Percentiles rank a stretch among this genome's conserved stretches.
These are phyloP conservation scores for Archaeoteleia sp. DNA, from an alignment of 2,888 invertebrate species.

Conservation along the genomic window DNA sequence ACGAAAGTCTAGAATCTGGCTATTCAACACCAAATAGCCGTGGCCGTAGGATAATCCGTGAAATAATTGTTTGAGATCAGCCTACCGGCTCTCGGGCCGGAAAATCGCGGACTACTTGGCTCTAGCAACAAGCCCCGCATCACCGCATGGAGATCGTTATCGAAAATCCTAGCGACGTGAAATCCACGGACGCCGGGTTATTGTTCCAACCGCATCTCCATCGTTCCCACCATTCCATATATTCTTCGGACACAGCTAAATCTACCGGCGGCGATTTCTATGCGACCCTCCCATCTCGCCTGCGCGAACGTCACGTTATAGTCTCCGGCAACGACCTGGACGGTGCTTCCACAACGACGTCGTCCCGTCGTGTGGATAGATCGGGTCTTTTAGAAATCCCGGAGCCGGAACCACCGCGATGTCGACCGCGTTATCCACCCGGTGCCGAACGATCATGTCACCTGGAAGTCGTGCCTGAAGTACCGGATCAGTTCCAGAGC, in stretches of 20 bases:
- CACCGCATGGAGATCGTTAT: slow-evolving; percentile 71
- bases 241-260: slow-evolving; percentile 42
- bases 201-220: slow-evolving; percentile 49
- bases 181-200: slow-evolving; percentile 45
- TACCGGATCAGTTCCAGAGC: slow-evolving; percentile 61
- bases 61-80: slow-evolving; percentile 89
- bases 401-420: slow-evolving; percentile 54
- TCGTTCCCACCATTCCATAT: slow-evolving; percentile 39
- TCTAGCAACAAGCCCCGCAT: slow-evolving; percentile 73
- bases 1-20: slow-evolving; percentile 94
- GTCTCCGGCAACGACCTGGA: slow-evolving; percentile 53
- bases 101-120: slow-evolving; percentile 72
- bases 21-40: slow-evolving; percentile 96
- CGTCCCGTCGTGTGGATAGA: slow-evolving; percentile 67
- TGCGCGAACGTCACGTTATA: slow-evolving; percentile 47
- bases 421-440: slow-evolving; percentile 19
- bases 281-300: slow-evolving; percentile 57
- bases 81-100: slow-evolving; percentile 74
- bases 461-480: slow-evolving; percentile 69
- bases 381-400: slow-evolving; percentile 69
- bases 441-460: slow-evolving; percentile 52
- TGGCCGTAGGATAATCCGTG: slow-evolving; percentile 92
- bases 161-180: slow-evolving; percentile 64
- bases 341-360: slow-evolving; percentile 55
- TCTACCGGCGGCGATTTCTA: slow-evolving; percentile 55